Evolutionary conservation across 2,888 invertebrate species (phyloP).

Genomic region (Amaurobius ferox): DNA sequence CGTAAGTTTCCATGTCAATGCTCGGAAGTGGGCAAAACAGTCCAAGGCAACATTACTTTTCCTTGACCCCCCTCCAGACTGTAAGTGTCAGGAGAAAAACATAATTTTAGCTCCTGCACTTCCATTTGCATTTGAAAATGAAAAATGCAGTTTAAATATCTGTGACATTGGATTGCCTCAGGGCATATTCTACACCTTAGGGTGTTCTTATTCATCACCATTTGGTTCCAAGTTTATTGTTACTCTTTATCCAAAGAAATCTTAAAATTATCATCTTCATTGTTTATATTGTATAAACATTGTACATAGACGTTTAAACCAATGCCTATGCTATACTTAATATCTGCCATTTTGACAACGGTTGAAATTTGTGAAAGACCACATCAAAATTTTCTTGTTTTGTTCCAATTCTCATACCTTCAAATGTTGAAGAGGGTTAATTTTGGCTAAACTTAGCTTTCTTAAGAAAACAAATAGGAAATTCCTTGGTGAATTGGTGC

Average conservation of each 20-base stretch:
- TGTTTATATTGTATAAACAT: too few relatives aligned
- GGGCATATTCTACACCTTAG: slow-evolving; percentile 85
- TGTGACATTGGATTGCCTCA: slow-evolving; percentile 90
- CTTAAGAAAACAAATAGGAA: too few relatives aligned
- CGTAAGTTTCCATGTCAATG: slow-evolving; percentile 77
- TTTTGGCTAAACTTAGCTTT: too few relatives aligned
- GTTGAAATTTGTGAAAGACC: too few relatives aligned
- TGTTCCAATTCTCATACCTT: too few relatives aligned
- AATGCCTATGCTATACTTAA: too few relatives aligned
- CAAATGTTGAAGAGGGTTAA: too few relatives aligned
- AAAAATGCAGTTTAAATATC: slow-evolving; percentile 85
- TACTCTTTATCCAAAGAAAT: slow-evolving; percentile 80
- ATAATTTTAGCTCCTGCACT: slow-evolving; percentile 85
- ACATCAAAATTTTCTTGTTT: too few relatives aligned
- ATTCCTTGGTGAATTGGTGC: too few relatives aligned
- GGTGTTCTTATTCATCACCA: slow-evolving; percentile 88
- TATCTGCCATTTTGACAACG: too few relatives aligned
- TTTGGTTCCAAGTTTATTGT: slow-evolving; percentile 90
- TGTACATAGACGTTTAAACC: too few relatives aligned
- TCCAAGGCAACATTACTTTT: slow-evolving; percentile 86
- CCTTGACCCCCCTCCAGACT: slow-evolving; percentile 86
- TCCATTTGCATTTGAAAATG: slow-evolving; percentile 83
- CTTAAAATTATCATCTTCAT: too few relatives aligned
- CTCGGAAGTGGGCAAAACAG: slow-evolving; percentile 84
- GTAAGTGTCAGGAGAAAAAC: slow-evolving; percentile 80